These are phyloP conservation scores for Alectoris magna DNA, from an alignment of 2,797 vertebrate genomes.

Conservation along the genomic window DNA sequence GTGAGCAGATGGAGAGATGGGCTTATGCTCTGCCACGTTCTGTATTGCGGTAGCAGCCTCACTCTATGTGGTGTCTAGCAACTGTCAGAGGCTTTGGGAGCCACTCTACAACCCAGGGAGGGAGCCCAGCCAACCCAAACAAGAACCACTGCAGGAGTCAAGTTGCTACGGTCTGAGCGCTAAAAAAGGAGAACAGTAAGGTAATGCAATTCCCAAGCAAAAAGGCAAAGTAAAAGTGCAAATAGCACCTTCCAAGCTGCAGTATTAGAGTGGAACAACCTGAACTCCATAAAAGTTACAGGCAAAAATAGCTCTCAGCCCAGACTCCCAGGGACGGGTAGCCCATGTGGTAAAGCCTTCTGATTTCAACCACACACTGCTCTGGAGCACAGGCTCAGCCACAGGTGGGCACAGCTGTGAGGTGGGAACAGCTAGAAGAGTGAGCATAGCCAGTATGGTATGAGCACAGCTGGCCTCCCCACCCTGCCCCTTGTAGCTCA, in stretches of 20 bases:
- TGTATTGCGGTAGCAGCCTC: neutral
- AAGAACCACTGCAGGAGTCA: neutral
- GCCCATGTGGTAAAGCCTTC: neutral
- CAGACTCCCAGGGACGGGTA: neutral
- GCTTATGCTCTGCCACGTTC: accelerated
- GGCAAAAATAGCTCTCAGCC: neutral
- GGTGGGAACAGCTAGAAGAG: too few relatives aligned
- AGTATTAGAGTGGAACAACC: neutral
- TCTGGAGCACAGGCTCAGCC: neutral
- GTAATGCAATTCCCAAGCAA: neutral
- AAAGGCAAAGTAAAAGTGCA: neutral
- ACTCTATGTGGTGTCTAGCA: neutral
- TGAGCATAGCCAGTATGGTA: neutral
- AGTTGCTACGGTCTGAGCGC: neutral
- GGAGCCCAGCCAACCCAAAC: neutral
- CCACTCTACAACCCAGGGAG: neutral
- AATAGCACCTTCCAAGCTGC: neutral
- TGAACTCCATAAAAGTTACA: neutral
- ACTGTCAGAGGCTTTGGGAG: neutral
- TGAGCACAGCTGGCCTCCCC: neutral
- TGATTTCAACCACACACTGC: neutral
- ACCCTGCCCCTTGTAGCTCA: neutral
- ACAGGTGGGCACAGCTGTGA: too few relatives aligned
- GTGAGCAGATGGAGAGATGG: conserved; percentile 38
- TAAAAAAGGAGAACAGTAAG: neutral